Percentiles rank a stretch among this genome's conserved stretches.
These are phyloP conservation scores for Synergus itoensis DNA, from an alignment of 2,888 invertebrate genomes.

Conservation along the genomic window DNA sequence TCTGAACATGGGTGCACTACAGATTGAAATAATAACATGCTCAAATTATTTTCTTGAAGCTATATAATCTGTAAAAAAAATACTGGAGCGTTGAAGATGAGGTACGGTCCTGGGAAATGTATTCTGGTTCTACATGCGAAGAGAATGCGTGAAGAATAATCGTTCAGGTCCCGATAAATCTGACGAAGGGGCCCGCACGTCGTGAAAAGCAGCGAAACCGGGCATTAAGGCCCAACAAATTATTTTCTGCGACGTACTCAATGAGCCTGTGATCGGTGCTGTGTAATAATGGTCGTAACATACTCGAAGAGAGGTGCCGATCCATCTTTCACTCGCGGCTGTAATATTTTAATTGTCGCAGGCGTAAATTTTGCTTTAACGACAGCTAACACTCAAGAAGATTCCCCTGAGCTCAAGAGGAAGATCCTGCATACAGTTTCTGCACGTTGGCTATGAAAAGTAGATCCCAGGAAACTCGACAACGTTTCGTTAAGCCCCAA, in stretches of 20 bases:
- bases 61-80: not conserved
- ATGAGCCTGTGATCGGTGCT: slow-evolving; percentile 31
- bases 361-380: slow-evolving; percentile 25
- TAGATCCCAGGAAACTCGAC: not conserved
- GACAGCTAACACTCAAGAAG: slow-evolving; percentile 18
- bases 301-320: slow-evolving; percentile 13
- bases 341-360: slow-evolving; percentile 31
- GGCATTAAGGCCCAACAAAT: slow-evolving; percentile 41
- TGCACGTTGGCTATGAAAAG: slow-evolving; percentile 1
- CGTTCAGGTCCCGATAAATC: slow-evolving; percentile 36
- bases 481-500: not conserved
- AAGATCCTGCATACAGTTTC: not conserved
- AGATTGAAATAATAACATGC: slow-evolving; percentile 3
- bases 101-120: slow-evolving; percentile 10
- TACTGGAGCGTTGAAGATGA: not conserved
- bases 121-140: slow-evolving; percentile 9
- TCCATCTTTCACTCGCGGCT: slow-evolving; percentile 20
- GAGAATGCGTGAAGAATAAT: slow-evolving; percentile 35
- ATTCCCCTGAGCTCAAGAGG: slow-evolving; percentile 1
- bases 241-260: slow-evolving; percentile 37
- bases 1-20: not conserved
- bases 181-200: slow-evolving; percentile 18
- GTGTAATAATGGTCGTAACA: slow-evolving; percentile 29
- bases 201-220: slow-evolving; percentile 38
- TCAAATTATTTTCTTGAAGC: not conserved